Base-by-base conservation (phyloP, 2,113 vertebrate genomes). In the Protobothrops flavoviridis region DNA sequence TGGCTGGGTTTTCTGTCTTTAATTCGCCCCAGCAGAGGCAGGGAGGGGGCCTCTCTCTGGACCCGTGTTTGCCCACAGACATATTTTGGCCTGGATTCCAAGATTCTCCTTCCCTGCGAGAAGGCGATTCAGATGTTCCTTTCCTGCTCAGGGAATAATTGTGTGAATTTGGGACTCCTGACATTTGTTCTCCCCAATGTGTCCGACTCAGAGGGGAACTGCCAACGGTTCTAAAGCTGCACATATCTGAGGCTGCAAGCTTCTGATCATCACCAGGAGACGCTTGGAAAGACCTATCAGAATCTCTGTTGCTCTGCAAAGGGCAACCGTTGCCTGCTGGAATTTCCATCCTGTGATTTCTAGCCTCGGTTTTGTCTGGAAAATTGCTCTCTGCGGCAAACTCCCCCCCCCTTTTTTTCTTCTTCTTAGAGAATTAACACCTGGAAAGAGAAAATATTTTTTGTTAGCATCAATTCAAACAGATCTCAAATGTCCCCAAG, bases 101-200 rank as follows among this genome's bases (percentile, higher is more conserved):
- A 1, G 3, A 13, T 8, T 10, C n/a, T 15, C 26, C 45, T 12
- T 20, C n/a, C 45, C 23, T 5, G 4, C 1, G 21, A 64, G 5
- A 10, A 2, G 55, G 23, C 4, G 12, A 15, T 43, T 53, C 48
- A 29, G n/a, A 87, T 29, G 24, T 13, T 12, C 56, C 15, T 6
- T 43, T 93, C 57, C 29, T 29, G 48, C 48, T 57, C n/a, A 2
- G 10, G 17, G 15, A n/a, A 45, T 23, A 29, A 7, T 33, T 43
- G 5, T 53, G 89, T 11, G 48, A 15, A 15, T 43, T 48, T n/a
- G 92, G 39, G 23, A 20, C 45, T 24, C 45, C 81, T 20, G 89
- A 87, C 92, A 90, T 93, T n/a, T 93, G 29, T 90, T 93, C 92
- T 33, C 88, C 92, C 74, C 89, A 90, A 3, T 61, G 74, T 1